Conservation (phyloP, 2,888 invertebrate species). For the Malacosoma neustria region DNA sequence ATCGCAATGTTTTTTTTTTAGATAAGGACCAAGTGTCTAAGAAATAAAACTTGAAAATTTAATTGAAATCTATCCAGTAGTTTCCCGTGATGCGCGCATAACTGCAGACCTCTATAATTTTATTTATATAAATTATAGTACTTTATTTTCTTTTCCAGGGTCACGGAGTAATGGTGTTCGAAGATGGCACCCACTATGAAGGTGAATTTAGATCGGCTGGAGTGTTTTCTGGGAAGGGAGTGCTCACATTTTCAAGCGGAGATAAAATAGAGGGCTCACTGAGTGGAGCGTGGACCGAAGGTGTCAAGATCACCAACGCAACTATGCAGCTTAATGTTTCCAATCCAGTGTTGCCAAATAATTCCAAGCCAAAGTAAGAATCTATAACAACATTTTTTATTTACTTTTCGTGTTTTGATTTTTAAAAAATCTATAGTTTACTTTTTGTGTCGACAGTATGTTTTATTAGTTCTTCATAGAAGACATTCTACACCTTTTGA, state of each 20-base stretch:
- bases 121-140: no score
- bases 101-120: no score
- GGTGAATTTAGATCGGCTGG: slow-evolving; percentile 89
- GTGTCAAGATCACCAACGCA: slow-evolving; percentile 84
- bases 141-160: slow-evolving; percentile 69
- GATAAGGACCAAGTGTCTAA: no score
- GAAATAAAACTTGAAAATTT: no score
- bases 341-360: slow-evolving; percentile 69
- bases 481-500: no score
- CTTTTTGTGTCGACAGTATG: no score
- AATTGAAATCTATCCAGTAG: no score
- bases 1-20: no score
- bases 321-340: slow-evolving; percentile 78
- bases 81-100: no score
- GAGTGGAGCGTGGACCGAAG: slow-evolving; percentile 84
- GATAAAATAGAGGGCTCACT: slow-evolving; percentile 84
- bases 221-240: slow-evolving; percentile 87
- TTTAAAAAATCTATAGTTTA: no score
- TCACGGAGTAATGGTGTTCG: slow-evolving; percentile 90
- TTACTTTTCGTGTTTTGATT: neutral
- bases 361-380: slow-evolving; percentile 75
- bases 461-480: no score
- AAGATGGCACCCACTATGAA: slow-evolving; percentile 91
- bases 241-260: slow-evolving; percentile 85
- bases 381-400: neutral